Evolutionary conservation across 2,888 invertebrate species (phyloP).

Genomic region (Lithophane leautieri): DNA sequence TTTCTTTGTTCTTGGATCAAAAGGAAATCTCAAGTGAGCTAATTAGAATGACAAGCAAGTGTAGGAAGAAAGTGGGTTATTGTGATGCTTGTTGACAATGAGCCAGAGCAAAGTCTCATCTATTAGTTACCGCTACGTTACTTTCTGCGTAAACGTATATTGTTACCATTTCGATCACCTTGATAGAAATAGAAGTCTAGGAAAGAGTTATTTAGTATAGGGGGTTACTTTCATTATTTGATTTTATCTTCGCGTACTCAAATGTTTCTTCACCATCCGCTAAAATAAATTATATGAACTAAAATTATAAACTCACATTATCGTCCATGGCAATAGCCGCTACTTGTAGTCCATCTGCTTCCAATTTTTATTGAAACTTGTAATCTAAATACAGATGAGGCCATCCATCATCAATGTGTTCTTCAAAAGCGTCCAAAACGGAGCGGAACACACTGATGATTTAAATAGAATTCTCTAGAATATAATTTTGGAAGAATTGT

Average conservation of each 20-base stretch:
- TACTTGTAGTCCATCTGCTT: constrained; percentile 47
- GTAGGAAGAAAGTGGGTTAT: constrained; percentile 59
- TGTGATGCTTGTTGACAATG: constrained; percentile 54
- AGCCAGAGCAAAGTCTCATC: constrained; percentile 43
- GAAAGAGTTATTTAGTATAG: not conserved
- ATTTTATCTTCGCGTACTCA: not conserved
- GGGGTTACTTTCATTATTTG: not conserved
- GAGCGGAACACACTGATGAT: constrained; percentile 28
- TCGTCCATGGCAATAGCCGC: not conserved
- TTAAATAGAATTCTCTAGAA: constrained; percentile 34
- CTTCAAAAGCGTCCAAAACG: constrained; percentile 47
- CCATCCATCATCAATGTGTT: constrained; percentile 54
- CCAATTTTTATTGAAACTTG: constrained; percentile 51
- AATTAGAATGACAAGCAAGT: constrained; percentile 57
- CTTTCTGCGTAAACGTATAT: constrained; percentile 47
- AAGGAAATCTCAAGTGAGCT: constrained; percentile 50
- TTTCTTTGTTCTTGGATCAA: constrained; percentile 43
- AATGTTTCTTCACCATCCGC: too few relatives aligned
- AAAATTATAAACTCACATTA: not conserved
- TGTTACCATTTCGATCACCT: constrained; percentile 29
- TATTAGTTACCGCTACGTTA: constrained; percentile 53
- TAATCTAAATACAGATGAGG: constrained; percentile 51
- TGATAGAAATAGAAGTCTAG: not conserved
- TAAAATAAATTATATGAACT: constrained; percentile 3
- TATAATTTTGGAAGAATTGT: constrained; percentile 6